These are phyloP conservation scores for Molorchus minor DNA, from an alignment of 2,888 invertebrate species.

Conservation along the genomic window DNA sequence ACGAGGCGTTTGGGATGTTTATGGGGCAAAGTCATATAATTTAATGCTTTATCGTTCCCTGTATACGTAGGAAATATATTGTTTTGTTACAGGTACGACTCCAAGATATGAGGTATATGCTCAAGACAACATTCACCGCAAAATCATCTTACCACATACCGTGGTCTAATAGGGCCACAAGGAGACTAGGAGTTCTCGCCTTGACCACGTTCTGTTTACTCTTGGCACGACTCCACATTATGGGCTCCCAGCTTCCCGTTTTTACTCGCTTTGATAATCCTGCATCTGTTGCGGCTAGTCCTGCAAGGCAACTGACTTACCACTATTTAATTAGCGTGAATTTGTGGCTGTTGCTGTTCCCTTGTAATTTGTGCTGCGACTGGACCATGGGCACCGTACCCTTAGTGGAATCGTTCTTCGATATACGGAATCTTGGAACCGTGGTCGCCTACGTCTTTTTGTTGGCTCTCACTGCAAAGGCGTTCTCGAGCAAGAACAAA, in stretches of 20 bases:
- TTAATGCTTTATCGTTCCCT: background rate
- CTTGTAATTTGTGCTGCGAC: slow-evolving; percentile 93
- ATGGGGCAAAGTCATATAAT: no score
- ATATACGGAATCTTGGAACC: slow-evolving; percentile 84
- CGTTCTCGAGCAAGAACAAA: slow-evolving; percentile 68
- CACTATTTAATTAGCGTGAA: slow-evolving; percentile 92
- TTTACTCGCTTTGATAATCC: slow-evolving; percentile 99
- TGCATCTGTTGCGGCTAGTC: slow-evolving; percentile 87
- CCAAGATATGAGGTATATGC: slow-evolving; percentile 63
- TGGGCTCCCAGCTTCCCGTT: slow-evolving; percentile 96
- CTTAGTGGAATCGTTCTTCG: slow-evolving; percentile 79
- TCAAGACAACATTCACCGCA: slow-evolving; percentile 64
- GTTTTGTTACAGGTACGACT: slow-evolving; percentile 63
- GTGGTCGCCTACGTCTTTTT: slow-evolving; percentile 72
- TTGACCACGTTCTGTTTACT: slow-evolving; percentile 82
- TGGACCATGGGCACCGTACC: slow-evolving; percentile 99
- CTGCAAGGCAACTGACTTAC: slow-evolving; percentile 88
- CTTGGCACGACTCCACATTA: slow-evolving; percentile 86
- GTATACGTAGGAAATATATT: no score
- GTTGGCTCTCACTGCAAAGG: slow-evolving; percentile 67
- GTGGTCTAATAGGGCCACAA: slow-evolving; percentile 75
- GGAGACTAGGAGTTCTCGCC: slow-evolving; percentile 81
- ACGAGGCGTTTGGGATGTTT: no score
- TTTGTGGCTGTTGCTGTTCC: slow-evolving; percentile 88
- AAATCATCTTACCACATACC: slow-evolving; percentile 66